phyloP scores from a whole-genome alignment of 92 coral and sea anemone species.

The Palythoa heliodiscus region DNA sequence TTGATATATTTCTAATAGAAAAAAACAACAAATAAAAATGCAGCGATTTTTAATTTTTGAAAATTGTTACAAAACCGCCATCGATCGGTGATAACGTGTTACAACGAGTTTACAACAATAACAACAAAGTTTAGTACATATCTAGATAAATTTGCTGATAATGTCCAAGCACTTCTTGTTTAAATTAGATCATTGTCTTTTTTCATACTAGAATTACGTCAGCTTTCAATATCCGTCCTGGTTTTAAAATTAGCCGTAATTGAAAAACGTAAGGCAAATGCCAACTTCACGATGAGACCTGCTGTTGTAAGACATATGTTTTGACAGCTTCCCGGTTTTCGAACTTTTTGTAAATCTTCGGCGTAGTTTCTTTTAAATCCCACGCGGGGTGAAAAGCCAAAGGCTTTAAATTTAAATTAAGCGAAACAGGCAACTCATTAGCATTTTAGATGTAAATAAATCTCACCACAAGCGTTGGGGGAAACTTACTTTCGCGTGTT shows the following conservation, averaged over 20 bases:
- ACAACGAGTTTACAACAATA: neutral
- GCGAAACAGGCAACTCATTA: slow-evolving; percentile 27
- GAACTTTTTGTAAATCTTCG: slow-evolving; percentile 8
- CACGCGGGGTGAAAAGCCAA: neutral
- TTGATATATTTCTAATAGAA: no score
- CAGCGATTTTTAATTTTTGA: neutral
- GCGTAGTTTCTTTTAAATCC: neutral
- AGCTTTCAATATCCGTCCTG: neutral
- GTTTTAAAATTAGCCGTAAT: slow-evolving; percentile 15
- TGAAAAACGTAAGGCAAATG: neutral
- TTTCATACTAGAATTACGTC: slow-evolving; percentile 25
- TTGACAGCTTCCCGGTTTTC: neutral
- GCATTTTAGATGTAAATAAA: slow-evolving; percentile 35
- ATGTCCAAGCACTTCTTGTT: slow-evolving; percentile 10
- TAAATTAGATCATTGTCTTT: slow-evolving; percentile 18
- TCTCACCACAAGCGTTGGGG: neutral
- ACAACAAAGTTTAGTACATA: neutral
- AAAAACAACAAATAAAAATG: neutral
- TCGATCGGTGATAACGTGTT: slow-evolving; percentile 14
- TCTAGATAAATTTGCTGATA: slow-evolving; percentile 33
- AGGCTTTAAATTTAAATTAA: neutral
- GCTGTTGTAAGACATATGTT: neutral
- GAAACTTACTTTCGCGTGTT: slow-evolving; percentile 14
- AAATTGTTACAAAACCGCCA: neutral
- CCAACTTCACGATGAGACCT: slow-evolving; percentile 22